Conservation (phyloP, 2,113 vertebrate species). For the Bufo gargarizans region DNA sequence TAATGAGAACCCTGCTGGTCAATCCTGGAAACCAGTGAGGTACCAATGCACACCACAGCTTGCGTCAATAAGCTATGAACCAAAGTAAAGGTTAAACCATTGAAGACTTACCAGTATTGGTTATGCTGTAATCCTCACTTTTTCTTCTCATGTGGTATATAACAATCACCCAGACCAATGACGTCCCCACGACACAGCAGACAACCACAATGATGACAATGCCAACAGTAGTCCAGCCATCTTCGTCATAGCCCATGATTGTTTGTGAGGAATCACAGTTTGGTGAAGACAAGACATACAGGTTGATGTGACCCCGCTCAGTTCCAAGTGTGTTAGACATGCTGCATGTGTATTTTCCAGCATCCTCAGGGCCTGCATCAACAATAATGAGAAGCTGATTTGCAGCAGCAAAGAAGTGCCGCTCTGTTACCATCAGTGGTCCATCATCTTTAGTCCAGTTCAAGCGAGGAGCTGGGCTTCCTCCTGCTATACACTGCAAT, state of each 20-base stretch:
- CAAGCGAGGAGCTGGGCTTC: slow-evolving; percentile 79
- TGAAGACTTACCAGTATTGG: slow-evolving; percentile 74
- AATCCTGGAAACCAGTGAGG: no score
- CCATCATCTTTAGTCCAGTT: slow-evolving; percentile 84
- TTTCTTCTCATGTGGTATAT: slow-evolving; percentile 84
- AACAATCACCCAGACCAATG: slow-evolving; percentile 81
- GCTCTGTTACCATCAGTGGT: slow-evolving; percentile 74
- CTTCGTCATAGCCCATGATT: slow-evolving; percentile 70
- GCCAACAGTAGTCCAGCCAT: slow-evolving; percentile 79
- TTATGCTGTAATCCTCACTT: slow-evolving; percentile 82
- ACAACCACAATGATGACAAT: slow-evolving; percentile 82
- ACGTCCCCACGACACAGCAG: slow-evolving; percentile 81
- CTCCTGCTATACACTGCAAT: slow-evolving; percentile 81
- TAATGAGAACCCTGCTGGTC: no score
- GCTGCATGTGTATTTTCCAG: slow-evolving; percentile 82
- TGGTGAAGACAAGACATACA: slow-evolving; percentile 75
- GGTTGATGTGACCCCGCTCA: slow-evolving; percentile 79
- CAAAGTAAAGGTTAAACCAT: neutral
- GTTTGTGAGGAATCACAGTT: slow-evolving; percentile 77
- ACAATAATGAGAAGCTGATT: slow-evolving; percentile 84
- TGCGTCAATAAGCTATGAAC: no score
- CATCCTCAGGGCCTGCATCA: slow-evolving; percentile 77
- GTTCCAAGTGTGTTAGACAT: slow-evolving; percentile 82
- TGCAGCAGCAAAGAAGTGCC: slow-evolving; percentile 82
- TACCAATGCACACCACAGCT: no score